Percentiles rank a stretch among this genome's conserved stretches.
Evolutionary conservation across 37 sponge, comb jelly and placozoan species (phyloP).

Genomic region (Halisarca cf. caerulea): DNA sequence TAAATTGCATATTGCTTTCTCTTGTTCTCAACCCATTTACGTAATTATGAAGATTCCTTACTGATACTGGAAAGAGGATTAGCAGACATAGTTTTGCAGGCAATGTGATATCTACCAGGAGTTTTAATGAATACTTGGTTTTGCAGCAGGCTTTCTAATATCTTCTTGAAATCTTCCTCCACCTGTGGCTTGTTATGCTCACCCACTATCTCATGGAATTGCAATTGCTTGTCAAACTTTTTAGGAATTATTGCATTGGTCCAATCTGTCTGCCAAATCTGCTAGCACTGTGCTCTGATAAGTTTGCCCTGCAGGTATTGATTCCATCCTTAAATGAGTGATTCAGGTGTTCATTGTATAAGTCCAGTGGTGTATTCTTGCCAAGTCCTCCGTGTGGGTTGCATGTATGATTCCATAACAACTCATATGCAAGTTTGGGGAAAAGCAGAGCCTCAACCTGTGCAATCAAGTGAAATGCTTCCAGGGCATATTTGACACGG

Average conservation of each 20-base stretch:
- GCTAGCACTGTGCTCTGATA: neutral
- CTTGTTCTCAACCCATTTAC: neutral
- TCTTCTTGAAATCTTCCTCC: neutral
- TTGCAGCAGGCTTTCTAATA: neutral
- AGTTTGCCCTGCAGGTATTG: neutral
- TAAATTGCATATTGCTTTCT: neutral
- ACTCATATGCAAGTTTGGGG: conserved; percentile 1
- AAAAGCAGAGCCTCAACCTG: neutral
- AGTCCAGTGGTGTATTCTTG: neutral
- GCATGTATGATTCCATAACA: neutral
- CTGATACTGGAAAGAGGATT: too few species aligned
- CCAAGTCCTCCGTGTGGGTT: conserved; percentile 6
- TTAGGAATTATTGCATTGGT: neutral
- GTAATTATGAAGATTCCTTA: too few species aligned
- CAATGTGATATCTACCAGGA: neutral
- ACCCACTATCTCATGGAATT: neutral
- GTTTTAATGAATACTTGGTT: neutral
- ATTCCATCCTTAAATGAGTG: neutral
- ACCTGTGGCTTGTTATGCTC: neutral
- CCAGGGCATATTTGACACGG: neutral
- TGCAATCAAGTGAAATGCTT: neutral
- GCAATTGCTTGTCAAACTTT: neutral
- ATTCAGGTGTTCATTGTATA: neutral
- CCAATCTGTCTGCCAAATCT: neutral
- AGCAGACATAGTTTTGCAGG: neutral